Conservation (phyloP, 2,113 vertebrate species). For the Chlorodrepanis virens region DNA sequence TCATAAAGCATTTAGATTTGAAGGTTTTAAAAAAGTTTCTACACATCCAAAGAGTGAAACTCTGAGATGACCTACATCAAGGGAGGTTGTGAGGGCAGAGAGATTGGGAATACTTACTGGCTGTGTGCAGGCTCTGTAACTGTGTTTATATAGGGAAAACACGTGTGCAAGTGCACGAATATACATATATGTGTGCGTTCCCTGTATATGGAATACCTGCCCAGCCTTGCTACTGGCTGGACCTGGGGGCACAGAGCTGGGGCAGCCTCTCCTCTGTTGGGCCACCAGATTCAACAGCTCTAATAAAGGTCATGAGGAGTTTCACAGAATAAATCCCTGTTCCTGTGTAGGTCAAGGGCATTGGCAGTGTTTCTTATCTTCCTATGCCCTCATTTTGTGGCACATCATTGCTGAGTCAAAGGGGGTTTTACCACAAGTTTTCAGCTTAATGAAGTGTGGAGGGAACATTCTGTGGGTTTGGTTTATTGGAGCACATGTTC, state of each 20-base stretch:
- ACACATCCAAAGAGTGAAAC: neutral
- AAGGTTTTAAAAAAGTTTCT: neutral
- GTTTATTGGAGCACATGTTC: neutral
- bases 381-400: neutral
- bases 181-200: accelerated
- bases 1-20: neutral
- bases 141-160: neutral
- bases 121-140: neutral
- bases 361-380: neutral
- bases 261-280: neutral
- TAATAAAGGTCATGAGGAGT: neutral
- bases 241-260: neutral
- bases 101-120: neutral
- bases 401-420: neutral
- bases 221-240: neutral
- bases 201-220: neutral
- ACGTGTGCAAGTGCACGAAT: accelerated
- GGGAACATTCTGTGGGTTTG: neutral
- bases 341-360: neutral
- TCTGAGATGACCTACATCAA: neutral
- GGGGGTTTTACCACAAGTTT: neutral
- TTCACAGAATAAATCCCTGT: neutral
- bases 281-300: neutral
- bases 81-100: neutral
- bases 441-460: neutral